A percentile compares a stretch with the other conserved stretches of the same genome.
Evolutionary conservation across 2,113 vertebrate genomes (phyloP).

Genomic region (Trogon surrucura): DNA sequence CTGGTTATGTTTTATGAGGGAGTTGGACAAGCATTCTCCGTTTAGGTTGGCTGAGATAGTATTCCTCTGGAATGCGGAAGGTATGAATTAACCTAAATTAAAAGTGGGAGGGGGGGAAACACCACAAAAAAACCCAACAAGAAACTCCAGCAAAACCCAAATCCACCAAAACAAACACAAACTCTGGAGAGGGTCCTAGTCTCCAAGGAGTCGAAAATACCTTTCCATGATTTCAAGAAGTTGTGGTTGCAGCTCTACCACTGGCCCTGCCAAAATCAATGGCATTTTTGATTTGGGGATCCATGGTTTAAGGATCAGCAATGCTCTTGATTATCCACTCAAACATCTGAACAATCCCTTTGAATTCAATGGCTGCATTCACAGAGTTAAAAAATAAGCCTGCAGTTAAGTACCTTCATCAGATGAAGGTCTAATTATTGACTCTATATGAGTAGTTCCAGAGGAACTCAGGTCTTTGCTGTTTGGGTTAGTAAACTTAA

Average conservation of each 20-base stretch:
- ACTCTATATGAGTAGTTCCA: background rate
- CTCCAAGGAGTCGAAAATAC: background rate
- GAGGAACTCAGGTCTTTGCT: background rate
- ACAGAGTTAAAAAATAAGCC: slow-evolving; percentile 42
- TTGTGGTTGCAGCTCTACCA: background rate
- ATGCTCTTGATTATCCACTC: background rate
- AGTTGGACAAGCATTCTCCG: background rate
- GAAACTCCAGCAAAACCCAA: background rate
- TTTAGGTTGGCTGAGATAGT: background rate
- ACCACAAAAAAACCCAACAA: background rate
- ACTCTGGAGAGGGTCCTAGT: background rate
- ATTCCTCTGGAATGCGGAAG: background rate
- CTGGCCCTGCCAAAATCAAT: background rate
- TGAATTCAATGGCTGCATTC: slow-evolving; percentile 23
- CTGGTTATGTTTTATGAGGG: background rate
- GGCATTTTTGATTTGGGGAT: background rate
- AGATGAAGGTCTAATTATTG: slow-evolving; percentile 37
- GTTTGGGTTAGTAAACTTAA: background rate
- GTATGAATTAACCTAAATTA: background rate
- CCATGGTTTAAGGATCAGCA: background rate
- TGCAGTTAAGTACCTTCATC: background rate
- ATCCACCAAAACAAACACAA: background rate
- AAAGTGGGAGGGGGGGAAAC: background rate
- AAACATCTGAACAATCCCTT: slow-evolving; percentile 28
- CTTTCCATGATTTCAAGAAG: background rate